Conservation (phyloP, 2,113 vertebrate species). For the Pelobates fuscus region DNA sequence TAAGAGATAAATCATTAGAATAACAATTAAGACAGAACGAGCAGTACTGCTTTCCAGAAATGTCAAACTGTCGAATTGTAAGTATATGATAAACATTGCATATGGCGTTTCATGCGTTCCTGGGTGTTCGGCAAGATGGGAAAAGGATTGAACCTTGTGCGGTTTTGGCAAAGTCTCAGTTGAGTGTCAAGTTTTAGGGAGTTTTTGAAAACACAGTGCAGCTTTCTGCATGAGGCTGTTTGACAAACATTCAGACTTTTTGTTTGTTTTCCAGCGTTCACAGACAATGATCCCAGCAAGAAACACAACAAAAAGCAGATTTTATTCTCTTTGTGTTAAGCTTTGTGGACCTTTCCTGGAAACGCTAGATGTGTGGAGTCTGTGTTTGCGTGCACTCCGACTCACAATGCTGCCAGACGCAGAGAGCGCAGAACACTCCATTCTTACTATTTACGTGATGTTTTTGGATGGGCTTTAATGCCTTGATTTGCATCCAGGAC, state of each 20-base stretch:
- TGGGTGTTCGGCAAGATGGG: neutral
- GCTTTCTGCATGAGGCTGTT: conserved; percentile 55
- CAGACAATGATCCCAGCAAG: conserved; percentile 3
- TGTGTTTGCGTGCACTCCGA: neutral
- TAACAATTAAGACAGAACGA: too few species aligned
- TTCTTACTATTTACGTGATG: neutral
- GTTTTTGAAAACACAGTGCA: conserved; percentile 40
- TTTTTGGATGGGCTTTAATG: neutral
- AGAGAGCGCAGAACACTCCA: neutral
- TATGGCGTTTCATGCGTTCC: neutral
- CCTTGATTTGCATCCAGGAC: neutral
- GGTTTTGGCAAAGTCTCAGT: conserved; percentile 36
- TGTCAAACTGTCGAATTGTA: too few species aligned
- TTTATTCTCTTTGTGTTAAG: neutral
- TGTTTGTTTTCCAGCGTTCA: conserved; percentile 50
- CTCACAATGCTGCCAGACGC: neutral
- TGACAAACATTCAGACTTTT: conserved; percentile 54
- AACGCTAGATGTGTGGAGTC: neutral
- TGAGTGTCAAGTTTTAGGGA: conserved; percentile 52
- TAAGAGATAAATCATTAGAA: too few species aligned
- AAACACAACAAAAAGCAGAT: neutral
- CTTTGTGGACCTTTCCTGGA: neutral
- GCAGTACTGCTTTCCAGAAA: too few species aligned
- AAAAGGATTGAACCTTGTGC: neutral
- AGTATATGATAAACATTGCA: neutral